Conservation (phyloP, 2,113 vertebrate genomes). For the Dromaius novaehollandiae region DNA sequence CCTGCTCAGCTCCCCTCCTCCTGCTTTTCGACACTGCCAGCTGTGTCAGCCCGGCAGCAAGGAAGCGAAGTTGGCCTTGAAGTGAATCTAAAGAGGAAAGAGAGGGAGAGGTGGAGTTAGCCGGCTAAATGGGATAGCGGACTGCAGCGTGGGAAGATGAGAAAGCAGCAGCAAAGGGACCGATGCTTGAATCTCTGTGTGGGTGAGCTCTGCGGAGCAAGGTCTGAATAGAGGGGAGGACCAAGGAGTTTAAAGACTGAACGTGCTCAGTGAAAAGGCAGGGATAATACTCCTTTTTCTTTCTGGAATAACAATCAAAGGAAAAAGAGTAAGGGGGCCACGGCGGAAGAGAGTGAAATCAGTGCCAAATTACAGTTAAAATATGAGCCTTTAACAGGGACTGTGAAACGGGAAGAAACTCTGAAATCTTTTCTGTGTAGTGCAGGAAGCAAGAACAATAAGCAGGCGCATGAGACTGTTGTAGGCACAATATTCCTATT, state of each 20-base stretch:
- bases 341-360: neutral
- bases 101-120: conserved; percentile 57
- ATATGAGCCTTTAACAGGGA: accelerated
- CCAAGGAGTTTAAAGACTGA: conserved; percentile 41
- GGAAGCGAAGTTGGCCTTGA: conserved; percentile 55
- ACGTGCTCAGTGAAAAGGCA: neutral
- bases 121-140: conserved; percentile 8
- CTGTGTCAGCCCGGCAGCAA: conserved; percentile 58
- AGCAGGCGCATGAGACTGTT: neutral
- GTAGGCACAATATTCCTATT: neutral
- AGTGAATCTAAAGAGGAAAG: conserved; percentile 62
- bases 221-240: conserved; percentile 52
- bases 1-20: conserved; percentile 44
- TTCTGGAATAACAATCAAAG: conserved; percentile 9
- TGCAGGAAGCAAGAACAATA: neutral
- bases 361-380: neutral
- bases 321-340: neutral
- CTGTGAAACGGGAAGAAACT: neutral
- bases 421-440: neutral
- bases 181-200: conserved; percentile 29
- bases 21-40: conserved; percentile 18
- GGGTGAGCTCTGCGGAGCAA: conserved; percentile 9
- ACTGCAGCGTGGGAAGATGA: conserved; percentile 57
- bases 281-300: neutral
- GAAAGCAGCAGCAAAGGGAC: conserved; percentile 57